Base-by-base conservation (phyloP, 1,140 invertebrate species). In the Melitaea cinxia region DNA sequence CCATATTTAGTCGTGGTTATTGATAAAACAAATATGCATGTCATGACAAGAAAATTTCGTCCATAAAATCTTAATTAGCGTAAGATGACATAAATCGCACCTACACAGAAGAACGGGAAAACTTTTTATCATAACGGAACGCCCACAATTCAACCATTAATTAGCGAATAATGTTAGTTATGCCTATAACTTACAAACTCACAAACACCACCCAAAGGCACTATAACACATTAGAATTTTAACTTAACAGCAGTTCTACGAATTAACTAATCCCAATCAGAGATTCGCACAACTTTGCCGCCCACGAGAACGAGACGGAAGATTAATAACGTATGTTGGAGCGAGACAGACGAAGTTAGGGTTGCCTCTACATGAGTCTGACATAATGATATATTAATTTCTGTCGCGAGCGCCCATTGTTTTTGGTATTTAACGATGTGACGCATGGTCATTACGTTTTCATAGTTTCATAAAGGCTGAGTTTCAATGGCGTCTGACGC, bases 361-460 rank as follows among this genome's bases (percentile, higher is more conserved):
- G 85, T 78, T 83, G 76, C 72, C 66, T 75, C 80, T 88, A 91
- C 87, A 88, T 91, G 91, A 85, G 76, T 83, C 83, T 91, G 91
- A 91, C 91, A 91, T 91, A 91, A 91, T 91, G 91, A 91, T 91
- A 90, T 91, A 91, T 91, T 91, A 91, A 91, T 91, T 91, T 91
- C 86, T 85, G 83, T 88, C 85, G 82, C 83, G 73, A 68, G 80
- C 86, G 78, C 83, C 42, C 72, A 87, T 89, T 89, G 87, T 89
- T 89, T 88, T 84, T 85, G 84, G 85, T 89, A 85, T 89, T 89
- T 89, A 87, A 85, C 85, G 83, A 76, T 73, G 77, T 89, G 87
- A 89, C 84, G 85, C 82, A 88, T 88, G 85, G 85, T 88, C 87
- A 89, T 89, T 89, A 89, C 68, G 83, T 87, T 86, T 89, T 89